Conservation (phyloP, 2,888 invertebrate genomes). For the Noctua janthina region DNA sequence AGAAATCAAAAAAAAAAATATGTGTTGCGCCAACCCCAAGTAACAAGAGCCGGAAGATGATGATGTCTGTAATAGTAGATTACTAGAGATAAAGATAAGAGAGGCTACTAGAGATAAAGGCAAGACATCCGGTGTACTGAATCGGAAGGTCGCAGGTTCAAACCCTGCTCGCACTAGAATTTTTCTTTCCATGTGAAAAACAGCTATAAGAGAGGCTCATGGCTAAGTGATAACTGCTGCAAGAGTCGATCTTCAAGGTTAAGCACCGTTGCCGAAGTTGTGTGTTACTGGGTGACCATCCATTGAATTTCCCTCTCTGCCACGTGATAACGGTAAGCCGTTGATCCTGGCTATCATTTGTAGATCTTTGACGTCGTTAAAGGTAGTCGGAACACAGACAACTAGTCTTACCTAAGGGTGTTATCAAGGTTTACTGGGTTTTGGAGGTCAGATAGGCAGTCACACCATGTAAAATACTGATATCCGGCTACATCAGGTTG, state of each 20-base stretch:
- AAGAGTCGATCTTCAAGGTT: not conserved
- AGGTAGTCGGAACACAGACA: not conserved
- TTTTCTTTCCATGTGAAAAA: too few species aligned
- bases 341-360: not conserved
- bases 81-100: not conserved
- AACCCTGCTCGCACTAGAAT: too few species aligned
- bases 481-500: not conserved
- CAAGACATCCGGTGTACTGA: too few species aligned
- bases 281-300: not conserved
- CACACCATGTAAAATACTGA: not conserved
- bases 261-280: not conserved
- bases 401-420: not conserved
- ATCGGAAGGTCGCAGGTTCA: too few species aligned
- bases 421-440: not conserved
- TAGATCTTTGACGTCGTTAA: not conserved
- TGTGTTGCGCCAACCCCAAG: too few species aligned
- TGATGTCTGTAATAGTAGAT: not conserved
- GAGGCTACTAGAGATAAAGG: too few species aligned
- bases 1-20: too few species aligned
- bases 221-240: not conserved
- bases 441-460: not conserved
- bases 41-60: too few species aligned
- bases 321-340: not conserved
- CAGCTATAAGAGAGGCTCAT: not conserved
- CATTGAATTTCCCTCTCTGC: not conserved